Base-by-base conservation (phyloP, 2,888 invertebrate genomes). In the Brassicogethes aeneus region DNA sequence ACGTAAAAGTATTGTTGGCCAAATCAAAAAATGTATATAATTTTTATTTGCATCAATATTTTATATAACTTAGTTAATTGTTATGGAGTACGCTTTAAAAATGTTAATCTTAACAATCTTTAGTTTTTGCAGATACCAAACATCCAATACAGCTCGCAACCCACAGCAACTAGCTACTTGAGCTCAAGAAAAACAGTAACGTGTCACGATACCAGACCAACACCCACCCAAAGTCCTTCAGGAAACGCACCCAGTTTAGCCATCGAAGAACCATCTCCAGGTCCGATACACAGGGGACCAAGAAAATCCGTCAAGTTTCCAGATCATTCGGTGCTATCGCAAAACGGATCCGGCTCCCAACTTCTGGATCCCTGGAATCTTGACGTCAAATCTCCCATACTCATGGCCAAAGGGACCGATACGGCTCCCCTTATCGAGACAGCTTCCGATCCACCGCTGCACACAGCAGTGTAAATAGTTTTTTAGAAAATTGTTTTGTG, bases 271-370 rank as follows among this genome's bases (percentile, higher is more conserved):
- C 50, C 61, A 62, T 74, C 74, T 1, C 73, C 14, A 66, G 70
- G 72, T 15, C 67, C 70, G 17, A 42, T 46, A 16, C 48, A 47
- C 36, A 70, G 75, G 47, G 34, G 70, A 69, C 14, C 67, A 70
- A 76, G 79, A 59, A 83, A 83, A 53, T 82, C 82, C 51, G 83
- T 83, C 0, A 81, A 83, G 59, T 84, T 83, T 55, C 80, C 79
- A 0, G 81, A 80, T 51, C 55, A 55, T 43, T 44, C 48, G 39
- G 50, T 45, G 37, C 48, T 53, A 3, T 34, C 54, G 7, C 54
- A 58, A 12, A 60, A 60, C 46, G 61, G 61, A 3, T 49, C 59
- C n/a, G 59, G 59, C 1, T 49, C 59, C 15, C 62, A 64, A 23
- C 47, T 62, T 12, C 46, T 64, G 15, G 65, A 66, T 48, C 65